Evolutionary conservation across 2,888 invertebrate genomes (phyloP).

Genomic region (Drosophila melanocephala): DNA sequence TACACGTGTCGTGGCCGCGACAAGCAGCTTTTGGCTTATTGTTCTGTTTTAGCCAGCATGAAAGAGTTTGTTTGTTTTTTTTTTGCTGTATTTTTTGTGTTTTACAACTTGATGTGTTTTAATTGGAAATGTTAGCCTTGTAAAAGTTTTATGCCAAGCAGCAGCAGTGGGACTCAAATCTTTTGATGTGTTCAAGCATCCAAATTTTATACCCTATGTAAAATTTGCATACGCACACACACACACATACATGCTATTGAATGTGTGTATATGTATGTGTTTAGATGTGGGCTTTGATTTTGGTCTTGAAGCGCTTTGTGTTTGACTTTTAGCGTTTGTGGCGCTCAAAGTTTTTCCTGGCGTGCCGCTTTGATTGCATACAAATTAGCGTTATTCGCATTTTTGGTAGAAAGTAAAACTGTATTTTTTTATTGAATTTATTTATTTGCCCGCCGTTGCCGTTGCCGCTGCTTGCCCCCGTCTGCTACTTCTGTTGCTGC

Average conservation of each 20-base stretch:
- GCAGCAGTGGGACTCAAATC: constrained; percentile 39
- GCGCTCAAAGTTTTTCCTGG: constrained; percentile 64
- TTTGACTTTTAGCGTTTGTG: constrained; percentile 54
- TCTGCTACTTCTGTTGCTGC: constrained; percentile 1
- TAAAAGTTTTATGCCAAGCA: constrained; percentile 44
- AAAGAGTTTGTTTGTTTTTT: constrained; percentile 7
- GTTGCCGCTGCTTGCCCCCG: constrained; percentile 5
- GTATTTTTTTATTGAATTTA: constrained; percentile 69
- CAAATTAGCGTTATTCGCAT: constrained; percentile 79
- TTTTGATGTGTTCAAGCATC: constrained; percentile 60
- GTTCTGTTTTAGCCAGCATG: constrained; percentile 46
- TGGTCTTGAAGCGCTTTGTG: constrained; percentile 42
- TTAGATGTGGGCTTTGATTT: constrained; percentile 43
- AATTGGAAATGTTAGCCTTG: constrained; percentile 53
- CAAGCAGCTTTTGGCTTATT: constrained; percentile 22
- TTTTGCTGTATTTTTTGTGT: background rate
- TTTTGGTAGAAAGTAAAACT: constrained; percentile 80
- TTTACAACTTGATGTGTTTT: constrained; percentile 44
- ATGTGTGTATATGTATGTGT: constrained; percentile 2
- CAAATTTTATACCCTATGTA: constrained; percentile 22
- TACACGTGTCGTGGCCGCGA: constrained; percentile 28
- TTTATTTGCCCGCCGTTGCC: constrained; percentile 57
- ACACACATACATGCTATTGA: background rate
- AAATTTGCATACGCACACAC: constrained; percentile 17
- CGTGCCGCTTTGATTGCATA: constrained; percentile 71